Percentiles rank a stretch among this genome's conserved stretches.
Evolutionary conservation across 2,888 invertebrate species (phyloP).

Genomic region (Lacanobia oleracea): DNA sequence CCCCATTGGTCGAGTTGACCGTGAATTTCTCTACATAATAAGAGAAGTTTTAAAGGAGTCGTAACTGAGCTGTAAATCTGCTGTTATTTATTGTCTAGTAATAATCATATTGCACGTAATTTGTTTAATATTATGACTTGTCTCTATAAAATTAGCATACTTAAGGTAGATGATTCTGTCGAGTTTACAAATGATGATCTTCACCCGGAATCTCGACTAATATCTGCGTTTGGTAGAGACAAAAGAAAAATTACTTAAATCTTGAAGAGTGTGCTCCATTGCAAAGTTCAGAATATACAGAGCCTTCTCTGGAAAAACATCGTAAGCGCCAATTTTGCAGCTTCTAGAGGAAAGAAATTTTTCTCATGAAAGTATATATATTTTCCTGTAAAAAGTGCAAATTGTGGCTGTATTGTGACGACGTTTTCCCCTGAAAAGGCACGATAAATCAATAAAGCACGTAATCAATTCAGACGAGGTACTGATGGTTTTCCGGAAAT

Average conservation of each 20-base stretch:
- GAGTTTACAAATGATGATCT: neutral
- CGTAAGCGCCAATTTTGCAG: too few relatives aligned
- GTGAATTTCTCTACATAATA: constrained; percentile 62
- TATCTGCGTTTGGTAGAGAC: neutral
- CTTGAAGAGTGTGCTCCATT: neutral
- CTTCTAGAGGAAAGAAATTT: too few relatives aligned
- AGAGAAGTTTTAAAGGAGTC: constrained; percentile 35
- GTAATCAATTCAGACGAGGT: constrained; percentile 33
- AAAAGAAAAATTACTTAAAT: neutral
- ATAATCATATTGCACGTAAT: constrained; percentile 23
- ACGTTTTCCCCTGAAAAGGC: too few relatives aligned
- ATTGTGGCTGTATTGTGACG: too few relatives aligned
- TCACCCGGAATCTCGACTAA: neutral
- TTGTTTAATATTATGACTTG: constrained; percentile 31
- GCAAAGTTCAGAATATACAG: neutral
- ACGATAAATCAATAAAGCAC: constrained; percentile 5
- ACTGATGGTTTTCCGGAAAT: constrained; percentile 54
- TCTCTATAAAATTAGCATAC: constrained; percentile 21
- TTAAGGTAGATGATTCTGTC: constrained; percentile 7
- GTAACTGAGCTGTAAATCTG: constrained; percentile 20
- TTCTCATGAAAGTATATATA: too few relatives aligned
- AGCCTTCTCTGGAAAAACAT: too few relatives aligned
- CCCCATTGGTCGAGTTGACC: constrained; percentile 62
- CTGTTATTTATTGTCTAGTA: constrained; percentile 37
- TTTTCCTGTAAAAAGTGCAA: too few relatives aligned